Conservation (phyloP, 2,797 vertebrate species). For the Brachyalestes nurse region DNA sequence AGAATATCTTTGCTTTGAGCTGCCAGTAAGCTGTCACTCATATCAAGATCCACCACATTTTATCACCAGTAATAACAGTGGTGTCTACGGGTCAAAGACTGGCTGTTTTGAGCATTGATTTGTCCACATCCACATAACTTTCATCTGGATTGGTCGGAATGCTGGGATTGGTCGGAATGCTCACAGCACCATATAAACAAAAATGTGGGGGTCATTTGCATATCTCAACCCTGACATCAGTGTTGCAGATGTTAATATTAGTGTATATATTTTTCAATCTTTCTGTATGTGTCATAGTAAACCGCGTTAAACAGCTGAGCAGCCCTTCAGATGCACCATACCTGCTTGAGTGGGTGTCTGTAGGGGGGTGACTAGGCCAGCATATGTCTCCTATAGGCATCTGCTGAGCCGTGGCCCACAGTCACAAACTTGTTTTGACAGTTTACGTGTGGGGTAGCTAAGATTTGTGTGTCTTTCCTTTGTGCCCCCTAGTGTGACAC, state of each 20-base stretch:
- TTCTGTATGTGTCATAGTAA: background rate
- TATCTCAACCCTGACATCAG: background rate
- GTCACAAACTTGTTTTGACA: conserved; percentile 71
- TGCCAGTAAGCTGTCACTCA: background rate
- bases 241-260: background rate
- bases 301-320: background rate
- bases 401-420: conserved; percentile 67
- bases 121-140: background rate
- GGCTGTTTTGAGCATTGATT: background rate
- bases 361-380: conserved; percentile 64
- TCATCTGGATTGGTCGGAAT: background rate
- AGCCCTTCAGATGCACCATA: conserved; percentile 8
- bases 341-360: conserved; percentile 57
- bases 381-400: conserved; percentile 66
- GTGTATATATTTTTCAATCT: too few species aligned
- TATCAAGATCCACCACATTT: background rate
- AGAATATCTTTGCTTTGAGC: too few species aligned
- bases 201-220: background rate
- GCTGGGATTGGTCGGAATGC: background rate
- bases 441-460: conserved; percentile 56
- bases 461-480: conserved; percentile 62
- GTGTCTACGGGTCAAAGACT: background rate
- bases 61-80: background rate
- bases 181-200: too few species aligned
- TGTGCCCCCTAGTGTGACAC: conserved; percentile 26